Evolutionary conservation across 2,113 vertebrate genomes (phyloP), one percentile per base, ranked within the genome.

Genomic region (Amazona guildingii): DNA sequence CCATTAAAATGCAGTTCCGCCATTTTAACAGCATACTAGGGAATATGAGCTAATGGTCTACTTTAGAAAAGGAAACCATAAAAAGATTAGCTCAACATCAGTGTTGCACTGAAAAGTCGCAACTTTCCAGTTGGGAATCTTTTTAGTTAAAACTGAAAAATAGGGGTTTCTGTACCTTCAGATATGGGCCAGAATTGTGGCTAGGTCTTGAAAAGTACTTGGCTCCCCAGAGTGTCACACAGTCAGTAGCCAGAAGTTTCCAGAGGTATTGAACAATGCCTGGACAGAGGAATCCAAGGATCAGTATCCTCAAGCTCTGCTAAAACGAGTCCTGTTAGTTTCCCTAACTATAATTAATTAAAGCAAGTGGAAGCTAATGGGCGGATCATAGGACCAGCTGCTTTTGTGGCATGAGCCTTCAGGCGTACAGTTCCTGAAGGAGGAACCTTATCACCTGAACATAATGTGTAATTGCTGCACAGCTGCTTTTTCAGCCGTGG

Each of bases 361-460:
- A 92, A 17, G 3, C 76, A 66, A 95, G 57, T 44, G 28, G 15
- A 68, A 69, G 33, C 88, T 96, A 97, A 96, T 93, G 86, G 77
- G 69, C 63, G 78, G 37, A 96, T 94, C 88, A 84, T 64, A 72
- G 52, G 49, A 95, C 76, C 94, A 96, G 92, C 86, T 96, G 96
- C 70, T 95, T 96, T 92, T 25, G 4, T 96, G 86, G 90, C 4
- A 1, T 57, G 80, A 95, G 73, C 89, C 91, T 95, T 92, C 89
- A 95, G 70, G 87, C 95, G 9, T 69, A 62, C 10, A 11, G 70
- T 44, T 97, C 80, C 94, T 95, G 92, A 62, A 96, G 95, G 92
- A 95, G 69, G 86, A 94, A 84, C 80, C 86, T 74, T 86, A 5
- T 93, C 95, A 95, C 90, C 94, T 96, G 92, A 96, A 92, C 96